These are phyloP conservation scores for Peromyscus aztecus DNA, from an alignment of 2,797 vertebrate species.

Conservation along the genomic window DNA sequence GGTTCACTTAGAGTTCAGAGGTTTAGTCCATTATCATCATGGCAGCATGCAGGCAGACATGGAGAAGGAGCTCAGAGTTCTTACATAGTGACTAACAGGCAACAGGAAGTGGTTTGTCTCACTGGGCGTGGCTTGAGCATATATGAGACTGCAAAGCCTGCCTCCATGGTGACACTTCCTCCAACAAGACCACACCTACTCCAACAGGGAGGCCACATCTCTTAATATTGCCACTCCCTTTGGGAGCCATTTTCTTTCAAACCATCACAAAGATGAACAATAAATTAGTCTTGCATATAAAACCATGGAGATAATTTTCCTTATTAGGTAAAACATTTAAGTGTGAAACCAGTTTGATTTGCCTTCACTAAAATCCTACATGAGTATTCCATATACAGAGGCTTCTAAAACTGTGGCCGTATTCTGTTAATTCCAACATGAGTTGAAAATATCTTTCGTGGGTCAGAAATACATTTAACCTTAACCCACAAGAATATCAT, in stretches of 20 bases:
- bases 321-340: constrained; percentile 34
- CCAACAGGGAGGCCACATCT: not conserved
- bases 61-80: not conserved
- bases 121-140: not conserved
- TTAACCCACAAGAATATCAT: not conserved
- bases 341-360: constrained; percentile 23
- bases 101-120: not conserved
- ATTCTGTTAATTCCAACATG: not conserved
- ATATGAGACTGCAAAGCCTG: not conserved
- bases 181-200: not conserved
- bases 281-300: constrained; percentile 47
- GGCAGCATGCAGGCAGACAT: not conserved
- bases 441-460: not conserved
- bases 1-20: not conserved
- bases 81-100: not conserved
- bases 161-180: not conserved
- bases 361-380: not conserved
- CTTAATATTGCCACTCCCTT: not conserved
- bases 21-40: not conserved
- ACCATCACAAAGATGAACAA: constrained; percentile 15
- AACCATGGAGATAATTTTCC: constrained; percentile 50
- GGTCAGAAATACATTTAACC: not conserved
- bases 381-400: not conserved
- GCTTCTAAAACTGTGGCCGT: not conserved
- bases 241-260: not conserved